Evolutionary conservation across 2,888 invertebrate genomes (phyloP).

Genomic region (Drymonia ruficornis): DNA sequence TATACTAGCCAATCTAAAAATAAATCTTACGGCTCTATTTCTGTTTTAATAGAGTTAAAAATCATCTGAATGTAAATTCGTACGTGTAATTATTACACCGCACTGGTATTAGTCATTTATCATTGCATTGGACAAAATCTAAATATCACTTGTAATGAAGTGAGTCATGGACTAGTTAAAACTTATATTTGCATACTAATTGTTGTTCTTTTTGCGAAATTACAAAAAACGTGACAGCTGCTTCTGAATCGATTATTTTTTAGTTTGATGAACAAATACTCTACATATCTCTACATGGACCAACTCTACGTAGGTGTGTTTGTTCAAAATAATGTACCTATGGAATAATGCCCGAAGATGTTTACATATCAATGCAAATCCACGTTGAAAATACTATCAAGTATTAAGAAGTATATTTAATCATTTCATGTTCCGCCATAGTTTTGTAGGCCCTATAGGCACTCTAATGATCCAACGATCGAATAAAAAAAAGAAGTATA

Average conservation of each 20-base stretch:
- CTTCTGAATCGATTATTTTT: conserved; percentile 40
- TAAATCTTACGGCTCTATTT: background rate
- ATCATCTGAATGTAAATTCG: conserved; percentile 8
- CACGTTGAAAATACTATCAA: no score
- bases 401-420: no score
- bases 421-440: no score
- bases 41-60: conserved; percentile 11
- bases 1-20: background rate
- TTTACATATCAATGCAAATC: no score
- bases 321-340: background rate
- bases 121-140: conserved; percentile 36
- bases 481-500: no score
- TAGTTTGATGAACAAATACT: background rate
- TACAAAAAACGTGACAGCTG: conserved; percentile 35
- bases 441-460: no score
- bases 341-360: no score
- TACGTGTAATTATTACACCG: conserved; percentile 20
- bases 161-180: conserved; percentile 36
- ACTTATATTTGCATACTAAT: conserved; percentile 34
- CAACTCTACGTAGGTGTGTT: background rate
- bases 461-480: no score
- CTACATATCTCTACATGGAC: background rate
- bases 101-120: conserved; percentile 29
- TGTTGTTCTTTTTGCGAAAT: conserved; percentile 25
- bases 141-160: conserved; percentile 33